Percentiles rank a stretch among this genome's conserved stretches.
These are phyloP conservation scores for Pyrochroa serraticornis DNA, from an alignment of 2,888 invertebrate species.

Conservation along the genomic window DNA sequence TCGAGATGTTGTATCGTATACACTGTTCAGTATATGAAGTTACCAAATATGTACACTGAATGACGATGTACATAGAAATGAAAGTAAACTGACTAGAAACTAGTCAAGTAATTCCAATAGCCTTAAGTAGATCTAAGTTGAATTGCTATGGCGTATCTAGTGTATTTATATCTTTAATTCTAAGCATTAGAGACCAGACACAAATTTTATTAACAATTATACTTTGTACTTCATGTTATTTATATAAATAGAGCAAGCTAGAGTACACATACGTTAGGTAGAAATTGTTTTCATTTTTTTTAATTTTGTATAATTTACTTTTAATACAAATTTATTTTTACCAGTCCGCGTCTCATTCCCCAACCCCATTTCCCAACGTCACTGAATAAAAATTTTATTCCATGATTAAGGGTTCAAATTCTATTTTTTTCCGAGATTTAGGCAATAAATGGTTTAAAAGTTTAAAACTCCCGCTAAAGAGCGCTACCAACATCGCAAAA, in stretches of 20 bases:
- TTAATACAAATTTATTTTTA: constrained; percentile 58
- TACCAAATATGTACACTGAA: constrained; percentile 59
- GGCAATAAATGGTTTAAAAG: no score
- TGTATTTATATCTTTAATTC: constrained; percentile 50
- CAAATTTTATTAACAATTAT: constrained; percentile 50
- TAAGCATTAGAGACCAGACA: constrained; percentile 47
- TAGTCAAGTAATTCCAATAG: constrained; percentile 54
- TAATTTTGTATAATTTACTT: constrained; percentile 57
- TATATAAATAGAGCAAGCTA: constrained; percentile 51
- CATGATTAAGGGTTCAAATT: no score
- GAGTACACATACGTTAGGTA: constrained; percentile 51
- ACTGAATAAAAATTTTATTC: background rate
- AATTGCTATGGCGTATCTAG: constrained; percentile 49
- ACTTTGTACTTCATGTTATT: constrained; percentile 51
- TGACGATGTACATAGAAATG: constrained; percentile 51
- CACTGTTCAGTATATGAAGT: constrained; percentile 56
- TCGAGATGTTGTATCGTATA: constrained; percentile 37
- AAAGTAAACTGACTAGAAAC: constrained; percentile 54
- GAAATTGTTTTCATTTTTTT: constrained; percentile 52
- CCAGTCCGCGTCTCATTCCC: constrained; percentile 28
- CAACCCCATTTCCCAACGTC: background rate
- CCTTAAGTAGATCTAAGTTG: constrained; percentile 47
- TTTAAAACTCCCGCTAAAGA: constrained; percentile 5
- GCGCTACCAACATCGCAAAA: background rate
- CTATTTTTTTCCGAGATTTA: no score